Conservation (phyloP, 2,888 invertebrate genomes). For the Escarpia spicata region DNA sequence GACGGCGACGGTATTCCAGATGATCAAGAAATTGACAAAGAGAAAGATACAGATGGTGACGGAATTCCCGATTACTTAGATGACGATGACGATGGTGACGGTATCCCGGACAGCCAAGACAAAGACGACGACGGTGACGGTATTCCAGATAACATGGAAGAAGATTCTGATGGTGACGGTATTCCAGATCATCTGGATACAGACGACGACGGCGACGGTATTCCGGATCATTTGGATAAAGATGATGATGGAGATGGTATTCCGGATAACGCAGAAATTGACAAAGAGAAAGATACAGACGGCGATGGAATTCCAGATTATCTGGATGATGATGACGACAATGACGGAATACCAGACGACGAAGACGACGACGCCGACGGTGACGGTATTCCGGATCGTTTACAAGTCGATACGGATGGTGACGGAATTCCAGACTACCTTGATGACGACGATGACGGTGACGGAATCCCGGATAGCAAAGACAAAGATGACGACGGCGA, state of each 20-base stretch:
- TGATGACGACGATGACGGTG: slow-evolving; percentile 44
- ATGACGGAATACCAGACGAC: slow-evolving; percentile 53
- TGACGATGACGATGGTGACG: slow-evolving; percentile 40
- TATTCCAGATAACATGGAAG: slow-evolving; percentile 43
- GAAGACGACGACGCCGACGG: slow-evolving; percentile 41
- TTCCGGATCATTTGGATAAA: slow-evolving; percentile 45
- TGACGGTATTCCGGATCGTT: slow-evolving; percentile 48
- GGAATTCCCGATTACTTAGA: slow-evolving; percentile 47
- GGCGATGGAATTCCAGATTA: slow-evolving; percentile 54
- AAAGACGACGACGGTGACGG: slow-evolving; percentile 34
- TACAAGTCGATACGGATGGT: slow-evolving; percentile 49
- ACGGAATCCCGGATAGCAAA: slow-evolving; percentile 49
- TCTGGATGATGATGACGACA: slow-evolving; percentile 45
- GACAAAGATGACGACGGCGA: slow-evolving; percentile 44
- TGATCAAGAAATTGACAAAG: slow-evolving; percentile 36
- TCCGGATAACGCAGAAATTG: slow-evolving; percentile 45
- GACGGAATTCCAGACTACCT: slow-evolving; percentile 50
- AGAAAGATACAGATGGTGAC: slow-evolving; percentile 37
- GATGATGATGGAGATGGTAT: slow-evolving; percentile 57
- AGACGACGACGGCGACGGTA: slow-evolving; percentile 39
- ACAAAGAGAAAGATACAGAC: slow-evolving; percentile 44
- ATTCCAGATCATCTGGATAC: slow-evolving; percentile 45
- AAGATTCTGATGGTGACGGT: slow-evolving; percentile 58
- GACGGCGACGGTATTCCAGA: slow-evolving; percentile 28
- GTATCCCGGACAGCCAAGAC: slow-evolving; percentile 43